phyloP scores from a whole-genome alignment of 2,113 vertebrate genomes.

The human region DNA sequence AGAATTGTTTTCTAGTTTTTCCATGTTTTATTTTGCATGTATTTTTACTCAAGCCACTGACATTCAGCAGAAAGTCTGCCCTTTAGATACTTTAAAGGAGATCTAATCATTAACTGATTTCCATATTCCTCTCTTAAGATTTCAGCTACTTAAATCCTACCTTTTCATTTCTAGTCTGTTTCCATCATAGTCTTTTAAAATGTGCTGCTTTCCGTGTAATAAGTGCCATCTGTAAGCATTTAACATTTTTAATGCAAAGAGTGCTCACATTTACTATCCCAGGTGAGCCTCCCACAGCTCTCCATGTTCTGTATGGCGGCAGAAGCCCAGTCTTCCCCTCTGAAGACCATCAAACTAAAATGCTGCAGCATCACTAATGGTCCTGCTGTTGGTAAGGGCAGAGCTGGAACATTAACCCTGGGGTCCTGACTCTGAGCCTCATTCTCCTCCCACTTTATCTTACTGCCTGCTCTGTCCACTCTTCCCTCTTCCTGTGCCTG shows the following conservation, averaged over 20 bases:
- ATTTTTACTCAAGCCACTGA: not conserved
- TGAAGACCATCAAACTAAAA: not conserved
- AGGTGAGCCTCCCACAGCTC: not conserved
- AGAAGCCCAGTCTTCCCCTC: not conserved
- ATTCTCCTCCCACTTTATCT: not conserved
- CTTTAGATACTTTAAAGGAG: not conserved
- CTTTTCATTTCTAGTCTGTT: not conserved
- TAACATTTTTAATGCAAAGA: conserved; percentile 1
- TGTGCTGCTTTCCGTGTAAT: not conserved
- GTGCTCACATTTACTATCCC: not conserved
- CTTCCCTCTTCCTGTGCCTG: not conserved
- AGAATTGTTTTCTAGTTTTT: not conserved
- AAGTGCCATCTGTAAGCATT: conserved; percentile 36
- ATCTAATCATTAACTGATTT: not conserved
- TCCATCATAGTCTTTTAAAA: not conserved
- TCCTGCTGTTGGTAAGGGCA: not conserved
- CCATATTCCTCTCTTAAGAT: not conserved
- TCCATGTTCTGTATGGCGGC: not conserved
- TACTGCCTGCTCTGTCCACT: not conserved
- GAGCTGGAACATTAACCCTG: not conserved
- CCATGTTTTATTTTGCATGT: not conserved
- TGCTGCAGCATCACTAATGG: not conserved
- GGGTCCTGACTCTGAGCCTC: not conserved
- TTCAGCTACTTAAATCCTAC: not conserved
- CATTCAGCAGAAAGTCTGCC: not conserved